These are phyloP conservation scores for Aricia agestis DNA, from an alignment of 1,140 invertebrate genomes.

Conservation along the genomic window DNA sequence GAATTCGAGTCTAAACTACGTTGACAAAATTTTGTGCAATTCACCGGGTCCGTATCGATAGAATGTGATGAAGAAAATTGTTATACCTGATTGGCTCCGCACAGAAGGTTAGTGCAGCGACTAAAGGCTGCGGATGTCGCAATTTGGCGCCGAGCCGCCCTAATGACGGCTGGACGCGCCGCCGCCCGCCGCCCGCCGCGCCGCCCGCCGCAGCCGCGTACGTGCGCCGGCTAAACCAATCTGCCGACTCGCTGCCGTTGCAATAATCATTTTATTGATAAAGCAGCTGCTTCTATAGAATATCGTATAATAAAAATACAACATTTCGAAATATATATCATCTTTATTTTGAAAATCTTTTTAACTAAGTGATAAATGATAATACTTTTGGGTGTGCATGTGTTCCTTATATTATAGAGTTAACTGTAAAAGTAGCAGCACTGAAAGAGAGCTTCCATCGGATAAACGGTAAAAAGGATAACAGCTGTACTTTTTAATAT, in stretches of 20 bases:
- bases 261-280: constrained; percentile 33
- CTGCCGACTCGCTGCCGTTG: constrained; percentile 22
- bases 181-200: neutral
- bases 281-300: constrained; percentile 11
- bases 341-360: no score
- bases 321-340: no score
- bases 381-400: no score
- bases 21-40: constrained; percentile 7
- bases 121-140: constrained; percentile 56
- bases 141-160: constrained; percentile 61
- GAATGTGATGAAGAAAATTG: constrained; percentile 11
- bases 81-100: constrained; percentile 21
- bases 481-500: no score
- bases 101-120: constrained; percentile 29
- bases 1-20: neutral
- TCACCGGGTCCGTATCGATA: neutral
- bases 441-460: no score
- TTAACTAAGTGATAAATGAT: no score
- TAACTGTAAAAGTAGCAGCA: no score
- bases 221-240: constrained; percentile 45
- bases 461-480: no score
- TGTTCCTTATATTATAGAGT: no score
- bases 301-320: no score
- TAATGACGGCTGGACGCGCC: constrained; percentile 55
- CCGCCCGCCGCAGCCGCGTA: constrained; percentile 27